Conservation (phyloP, 2,113 vertebrate genomes). For the Chaenogobius annularis region DNA sequence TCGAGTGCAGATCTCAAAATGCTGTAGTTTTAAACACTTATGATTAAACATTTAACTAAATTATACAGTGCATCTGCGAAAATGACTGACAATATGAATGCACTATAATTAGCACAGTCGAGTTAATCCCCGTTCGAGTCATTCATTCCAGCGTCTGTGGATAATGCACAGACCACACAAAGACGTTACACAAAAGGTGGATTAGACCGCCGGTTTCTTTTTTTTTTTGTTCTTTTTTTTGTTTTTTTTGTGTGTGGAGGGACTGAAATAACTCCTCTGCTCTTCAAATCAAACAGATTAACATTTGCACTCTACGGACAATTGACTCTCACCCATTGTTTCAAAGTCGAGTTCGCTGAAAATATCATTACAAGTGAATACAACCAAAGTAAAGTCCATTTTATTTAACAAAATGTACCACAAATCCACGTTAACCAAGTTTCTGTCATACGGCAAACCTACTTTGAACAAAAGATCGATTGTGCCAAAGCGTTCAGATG, state of each 20-base stretch:
- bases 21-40: not conserved
- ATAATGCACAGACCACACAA: slow-evolving; percentile 20
- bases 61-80: slow-evolving; percentile 18
- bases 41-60: slow-evolving; percentile 30
- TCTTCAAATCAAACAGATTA: slow-evolving; percentile 28
- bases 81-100: slow-evolving; percentile 18
- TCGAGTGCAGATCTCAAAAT: slow-evolving; percentile 16
- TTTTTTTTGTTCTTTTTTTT: too few relatives aligned
- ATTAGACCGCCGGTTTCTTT: slow-evolving; percentile 36
- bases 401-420: not conserved
- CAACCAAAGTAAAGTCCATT: not conserved
- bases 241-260: slow-evolving; percentile 26
- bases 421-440: too few relatives aligned
- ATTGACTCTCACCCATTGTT: slow-evolving; percentile 32
- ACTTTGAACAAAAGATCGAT: too few relatives aligned
- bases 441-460: too few relatives aligned
- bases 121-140: slow-evolving; percentile 23
- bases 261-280: slow-evolving; percentile 30
- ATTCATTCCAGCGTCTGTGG: slow-evolving; percentile 21
- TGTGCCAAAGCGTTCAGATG: too few relatives aligned
- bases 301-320: slow-evolving; percentile 27
- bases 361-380: not conserved
- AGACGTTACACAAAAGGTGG: slow-evolving; percentile 26
- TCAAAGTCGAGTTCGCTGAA: slow-evolving; percentile 62
- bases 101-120: slow-evolving; percentile 3